Conservation (phyloP, 2,888 invertebrate genomes). For the Ferdinandea cuprea region DNA sequence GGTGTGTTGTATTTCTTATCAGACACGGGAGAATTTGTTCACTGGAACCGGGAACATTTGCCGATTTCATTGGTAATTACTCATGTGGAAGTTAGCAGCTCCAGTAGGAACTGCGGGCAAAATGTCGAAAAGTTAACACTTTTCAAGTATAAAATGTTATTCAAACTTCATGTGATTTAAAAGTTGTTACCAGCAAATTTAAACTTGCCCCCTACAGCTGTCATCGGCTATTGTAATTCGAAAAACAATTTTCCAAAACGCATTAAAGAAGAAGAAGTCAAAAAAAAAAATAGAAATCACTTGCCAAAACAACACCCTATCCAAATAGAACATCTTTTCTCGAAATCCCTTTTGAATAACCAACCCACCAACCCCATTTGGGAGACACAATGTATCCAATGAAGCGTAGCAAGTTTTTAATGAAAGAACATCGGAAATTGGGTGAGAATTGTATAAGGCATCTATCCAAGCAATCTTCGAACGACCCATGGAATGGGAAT, state of each 20-base stretch:
- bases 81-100: constrained; percentile 9
- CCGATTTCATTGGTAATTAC: constrained; percentile 29
- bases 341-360: neutral
- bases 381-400: constrained; percentile 45
- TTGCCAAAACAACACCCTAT: neutral
- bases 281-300: neutral
- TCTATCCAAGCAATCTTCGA: constrained; percentile 16
- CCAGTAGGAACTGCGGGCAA: neutral
- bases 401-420: constrained; percentile 23
- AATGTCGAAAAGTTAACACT: constrained; percentile 5
- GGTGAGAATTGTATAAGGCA: constrained; percentile 17
- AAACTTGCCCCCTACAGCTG: neutral
- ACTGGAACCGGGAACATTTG: constrained; percentile 40
- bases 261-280: constrained; percentile 2
- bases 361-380: neutral
- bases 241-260: constrained; percentile 7
- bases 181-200: constrained; percentile 2
- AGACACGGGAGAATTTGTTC: constrained; percentile 35
- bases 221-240: neutral
- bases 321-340: constrained; percentile 3
- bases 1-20: constrained; percentile 36
- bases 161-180: neutral
- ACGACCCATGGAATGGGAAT: neutral
- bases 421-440: constrained; percentile 31
- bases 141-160: neutral